These are phyloP conservation scores for Spodoptera littoralis DNA, from an alignment of 2,888 invertebrate genomes.

Conservation along the genomic window DNA sequence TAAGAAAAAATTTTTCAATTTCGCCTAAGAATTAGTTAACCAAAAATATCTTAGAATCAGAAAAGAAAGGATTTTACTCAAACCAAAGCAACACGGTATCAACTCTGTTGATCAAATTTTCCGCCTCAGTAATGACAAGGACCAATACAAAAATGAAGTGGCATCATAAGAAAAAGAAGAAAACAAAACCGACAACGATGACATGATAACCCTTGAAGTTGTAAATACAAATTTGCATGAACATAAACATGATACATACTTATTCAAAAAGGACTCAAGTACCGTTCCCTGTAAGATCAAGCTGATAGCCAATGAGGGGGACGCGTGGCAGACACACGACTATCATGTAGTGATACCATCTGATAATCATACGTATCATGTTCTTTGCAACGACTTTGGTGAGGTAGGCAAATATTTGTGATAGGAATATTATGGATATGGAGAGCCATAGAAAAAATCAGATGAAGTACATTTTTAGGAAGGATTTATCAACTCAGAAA, in stretches of 20 bases:
- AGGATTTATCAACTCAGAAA: no score
- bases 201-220: no score
- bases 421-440: slow-evolving; percentile 3
- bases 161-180: no score
- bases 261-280: slow-evolving; percentile 18
- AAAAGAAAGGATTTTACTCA: no score
- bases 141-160: no score
- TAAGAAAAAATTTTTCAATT: no score
- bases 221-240: slow-evolving; percentile 32
- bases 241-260: slow-evolving; percentile 13
- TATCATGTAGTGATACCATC: slow-evolving; percentile 50
- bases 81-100: neutral
- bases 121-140: no score
- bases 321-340: slow-evolving; percentile 43
- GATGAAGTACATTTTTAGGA: no score
- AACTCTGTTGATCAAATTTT: no score
- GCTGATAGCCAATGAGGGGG: slow-evolving; percentile 54
- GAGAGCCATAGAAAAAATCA: no score
- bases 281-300: slow-evolving; percentile 35
- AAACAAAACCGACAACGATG: neutral
- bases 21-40: no score
- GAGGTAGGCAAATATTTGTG: slow-evolving; percentile 30
- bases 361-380: slow-evolving; percentile 57
- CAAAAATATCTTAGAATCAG: no score
- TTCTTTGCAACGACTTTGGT: slow-evolving; percentile 31